Percentiles rank a stretch among this genome's conserved stretches.
These are phyloP conservation scores for Trissolcus japonicus DNA, from an alignment of 2,888 invertebrate genomes.

Conservation along the genomic window DNA sequence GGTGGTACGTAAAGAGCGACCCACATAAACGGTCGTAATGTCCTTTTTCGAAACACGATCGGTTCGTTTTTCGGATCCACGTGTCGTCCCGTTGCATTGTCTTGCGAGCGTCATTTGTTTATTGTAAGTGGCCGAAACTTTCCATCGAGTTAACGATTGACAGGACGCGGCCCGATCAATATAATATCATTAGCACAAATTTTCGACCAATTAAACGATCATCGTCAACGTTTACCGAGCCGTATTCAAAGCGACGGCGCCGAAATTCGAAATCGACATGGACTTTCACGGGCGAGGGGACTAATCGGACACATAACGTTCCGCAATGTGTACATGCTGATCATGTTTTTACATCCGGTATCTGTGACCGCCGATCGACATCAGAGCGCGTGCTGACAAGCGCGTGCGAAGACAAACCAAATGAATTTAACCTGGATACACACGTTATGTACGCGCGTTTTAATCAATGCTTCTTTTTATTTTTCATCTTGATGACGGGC, in stretches of 20 bases:
- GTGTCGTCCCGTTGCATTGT: background rate
- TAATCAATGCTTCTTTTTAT: slow-evolving; percentile 64
- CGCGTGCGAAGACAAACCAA: slow-evolving; percentile 45
- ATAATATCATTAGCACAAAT: slow-evolving; percentile 23
- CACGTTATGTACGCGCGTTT: slow-evolving; percentile 56
- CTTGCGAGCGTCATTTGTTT: no score
- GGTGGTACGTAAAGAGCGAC: slow-evolving; percentile 44
- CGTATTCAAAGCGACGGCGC: slow-evolving; percentile 2
- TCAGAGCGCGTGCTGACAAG: slow-evolving; percentile 39
- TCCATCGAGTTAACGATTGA: background rate
- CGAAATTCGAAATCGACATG: slow-evolving; percentile 1
- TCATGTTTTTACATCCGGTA: slow-evolving; percentile 39
- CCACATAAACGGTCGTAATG: slow-evolving; percentile 60
- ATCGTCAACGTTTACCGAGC: background rate
- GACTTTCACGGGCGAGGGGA: slow-evolving; percentile 16
- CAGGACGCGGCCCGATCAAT: background rate
- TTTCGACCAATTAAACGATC: slow-evolving; percentile 17
- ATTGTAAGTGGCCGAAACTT: background rate
- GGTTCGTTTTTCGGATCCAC: slow-evolving; percentile 6
- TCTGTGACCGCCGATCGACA: slow-evolving; percentile 26
- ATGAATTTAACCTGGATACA: slow-evolving; percentile 57
- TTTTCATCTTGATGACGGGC: no score
- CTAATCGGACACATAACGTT: slow-evolving; percentile 14
- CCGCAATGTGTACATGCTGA: slow-evolving; percentile 4
- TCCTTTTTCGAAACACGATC: slow-evolving; percentile 47